Evolutionary conservation across 2,888 invertebrate species (phyloP).

Genomic region (Timandra comae): DNA sequence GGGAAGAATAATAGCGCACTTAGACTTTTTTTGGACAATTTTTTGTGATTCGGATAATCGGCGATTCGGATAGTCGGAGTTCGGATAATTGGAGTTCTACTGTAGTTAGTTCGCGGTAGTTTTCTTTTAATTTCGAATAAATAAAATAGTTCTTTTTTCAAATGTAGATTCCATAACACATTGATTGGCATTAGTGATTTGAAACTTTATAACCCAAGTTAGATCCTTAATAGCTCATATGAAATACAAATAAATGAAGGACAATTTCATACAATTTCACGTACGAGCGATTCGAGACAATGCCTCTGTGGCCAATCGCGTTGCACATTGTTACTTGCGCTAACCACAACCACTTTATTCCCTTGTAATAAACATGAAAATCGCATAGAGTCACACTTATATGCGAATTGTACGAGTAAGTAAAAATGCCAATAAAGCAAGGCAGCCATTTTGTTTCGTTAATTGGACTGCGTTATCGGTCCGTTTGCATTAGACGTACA

Average conservation of each 20-base stretch:
- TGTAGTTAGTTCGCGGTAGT: too few species aligned
- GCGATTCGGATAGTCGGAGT: too few species aligned
- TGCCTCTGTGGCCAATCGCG: slow-evolving; percentile 37
- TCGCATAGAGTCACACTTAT: slow-evolving; percentile 9
- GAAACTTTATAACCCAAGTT: too few species aligned
- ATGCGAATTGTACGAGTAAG: slow-evolving; percentile 18
- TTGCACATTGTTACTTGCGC: slow-evolving; percentile 28
- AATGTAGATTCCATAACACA: too few species aligned
- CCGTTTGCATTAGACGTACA: slow-evolving; percentile 55
- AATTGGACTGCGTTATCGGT: slow-evolving; percentile 61
- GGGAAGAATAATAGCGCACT: too few species aligned
- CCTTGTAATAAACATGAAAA: slow-evolving; percentile 7
- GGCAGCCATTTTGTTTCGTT: slow-evolving; percentile 49
- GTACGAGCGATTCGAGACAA: slow-evolving; percentile 38
- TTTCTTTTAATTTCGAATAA: too few species aligned
- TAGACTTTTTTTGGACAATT: too few species aligned
- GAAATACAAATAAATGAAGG: slow-evolving; percentile 8
- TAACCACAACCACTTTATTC: not conserved
- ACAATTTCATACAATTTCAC: slow-evolving; percentile 38
- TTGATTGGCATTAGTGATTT: too few species aligned
- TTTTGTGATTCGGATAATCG: too few species aligned
- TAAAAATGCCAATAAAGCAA: slow-evolving; percentile 41
- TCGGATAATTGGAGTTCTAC: too few species aligned
- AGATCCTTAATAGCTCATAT: too few species aligned
- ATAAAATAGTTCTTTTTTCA: too few species aligned